Evolutionary conservation across 2,113 vertebrate genomes (phyloP), one percentile per base, ranked within the genome.

Genomic region (Scomber colias): DNA sequence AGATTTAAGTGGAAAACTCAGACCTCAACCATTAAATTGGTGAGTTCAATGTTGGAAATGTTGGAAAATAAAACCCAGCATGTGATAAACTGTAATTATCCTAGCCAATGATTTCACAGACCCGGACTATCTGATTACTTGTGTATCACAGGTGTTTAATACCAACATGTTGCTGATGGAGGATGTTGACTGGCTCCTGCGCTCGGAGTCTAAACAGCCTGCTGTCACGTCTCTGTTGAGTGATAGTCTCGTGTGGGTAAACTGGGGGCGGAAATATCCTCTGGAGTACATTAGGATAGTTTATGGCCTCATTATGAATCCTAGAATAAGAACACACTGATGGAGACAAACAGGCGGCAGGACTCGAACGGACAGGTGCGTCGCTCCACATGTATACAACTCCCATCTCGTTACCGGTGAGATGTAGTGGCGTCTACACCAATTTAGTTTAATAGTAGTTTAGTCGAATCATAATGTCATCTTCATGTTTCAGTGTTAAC

Each of bases 271-370:
- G 81, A 81, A 83, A 82, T 56, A 66, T 62, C 71, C 84, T 71
- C 59, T 21, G 63, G 78, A 70, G 70, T 2, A 19, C 84, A 87
- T 90, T 77, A 82, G 16, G 71, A 77, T 76, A 9, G 27, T 84
- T 88, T 86, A 90, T 83, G 62, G 70, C 60, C 69, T 90, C 84
- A 54, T 91, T 85, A 81, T 27, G 31, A 82, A 73, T 19, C 71
- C 71, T 1, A 51, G 63, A 86, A 75, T 24, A 30, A 77, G 61
- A 75, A 73, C 71, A 74, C 49, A 6, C 75, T 88, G 86, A 88
- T 84, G 79, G 59, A 90, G 85, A 87, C 75, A 78, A 82, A 89
- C 61, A 80, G 35, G 50, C 65, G 1, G 17, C 56, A 4, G 63
- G 3, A 0, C 35, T 1, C 0, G 3, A 77, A 30, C 1, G 12